Base-by-base conservation (phyloP, 64 coral and sea anemone species). In the Montipora sp. region DNA sequence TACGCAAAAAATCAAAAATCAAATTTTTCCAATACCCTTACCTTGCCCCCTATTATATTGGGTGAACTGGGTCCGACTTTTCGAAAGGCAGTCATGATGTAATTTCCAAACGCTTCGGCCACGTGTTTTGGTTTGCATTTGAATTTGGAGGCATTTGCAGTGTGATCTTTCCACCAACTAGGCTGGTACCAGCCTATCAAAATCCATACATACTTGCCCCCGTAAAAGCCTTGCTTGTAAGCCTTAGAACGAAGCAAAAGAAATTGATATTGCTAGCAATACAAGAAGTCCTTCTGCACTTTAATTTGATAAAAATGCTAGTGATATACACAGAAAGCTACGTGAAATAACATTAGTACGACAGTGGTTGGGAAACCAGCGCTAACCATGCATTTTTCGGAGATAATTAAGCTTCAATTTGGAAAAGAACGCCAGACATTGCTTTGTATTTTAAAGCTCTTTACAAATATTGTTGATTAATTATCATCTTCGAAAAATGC, bases 181-280 rank as follows among this genome's bases (percentile, higher is more conserved):
- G 57, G n/a, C 75, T 76, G 74, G 47, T 94, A 94, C 92, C 92
- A 94, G 13, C 74, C 92, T 13, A 90, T 8, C 49, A 94, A 1
- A 66, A 94, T 24, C 92, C 92, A 94, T 27, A 83, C 87, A 47
- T 90, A 94, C 45, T 89, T 94, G 50, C 57, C 10, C 8, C 92
- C 92, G 58, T 89, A 89, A 61, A 94, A 7, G 0, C 87, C 92
- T 70, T 80, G 61, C 49, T 81, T 74, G 79, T 90, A 94, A 66
- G 92, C 92, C 92, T 94, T 46, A 51, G 36, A 16, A 78, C 13
- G 11, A 48, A 8, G 21, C 13, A 76, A 76, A 3, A 47, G 43
- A 71, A 19, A 85, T 48, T n/a, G 53, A 51, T 7, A 71, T 4
- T 9, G 36, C 5, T 48, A 0, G 20, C 36, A 44, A 48, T 69